phyloP scores from a whole-genome alignment of 1,140 invertebrate genomes.

The Archegozetes longisetosus region DNA sequence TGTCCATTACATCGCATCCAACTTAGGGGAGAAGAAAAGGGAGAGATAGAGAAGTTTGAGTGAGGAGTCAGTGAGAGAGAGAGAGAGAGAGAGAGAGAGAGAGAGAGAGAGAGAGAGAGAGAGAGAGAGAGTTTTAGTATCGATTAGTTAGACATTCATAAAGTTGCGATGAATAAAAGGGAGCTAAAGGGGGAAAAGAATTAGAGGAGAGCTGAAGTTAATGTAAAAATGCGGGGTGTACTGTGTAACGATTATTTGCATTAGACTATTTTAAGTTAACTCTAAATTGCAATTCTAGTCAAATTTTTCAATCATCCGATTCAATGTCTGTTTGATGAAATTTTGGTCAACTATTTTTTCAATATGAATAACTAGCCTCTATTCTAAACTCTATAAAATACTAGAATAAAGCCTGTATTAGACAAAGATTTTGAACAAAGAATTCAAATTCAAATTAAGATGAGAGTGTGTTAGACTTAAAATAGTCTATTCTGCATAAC shows the following conservation, averaged over 20 bases:
- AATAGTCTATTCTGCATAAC: neutral
- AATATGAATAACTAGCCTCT: too few relatives aligned
- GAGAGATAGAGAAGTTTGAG: neutral
- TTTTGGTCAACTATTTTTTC: neutral
- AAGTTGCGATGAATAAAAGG: neutral
- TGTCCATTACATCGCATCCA: too few relatives aligned
- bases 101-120: neutral
- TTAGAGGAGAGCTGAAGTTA: neutral
- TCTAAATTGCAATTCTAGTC: too few relatives aligned
- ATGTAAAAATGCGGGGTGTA: too few relatives aligned
- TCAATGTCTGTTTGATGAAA: neutral
- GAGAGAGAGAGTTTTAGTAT: neutral
- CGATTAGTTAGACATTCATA: neutral
- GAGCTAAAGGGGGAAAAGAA: neutral
- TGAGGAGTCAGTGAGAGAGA: neutral
- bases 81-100: conserved; percentile 3
- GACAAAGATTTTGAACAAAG: too few relatives aligned
- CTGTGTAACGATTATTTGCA: too few relatives aligned
- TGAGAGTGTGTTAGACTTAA: neutral
- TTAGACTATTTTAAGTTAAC: too few relatives aligned
- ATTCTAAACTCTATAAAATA: too few relatives aligned
- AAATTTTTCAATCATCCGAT: neutral
- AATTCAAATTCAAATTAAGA: neutral
- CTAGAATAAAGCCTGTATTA: too few relatives aligned
- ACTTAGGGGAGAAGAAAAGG: neutral